phyloP scores from a whole-genome alignment of 2,888 invertebrate species.

The Agrilus cyanescens region DNA sequence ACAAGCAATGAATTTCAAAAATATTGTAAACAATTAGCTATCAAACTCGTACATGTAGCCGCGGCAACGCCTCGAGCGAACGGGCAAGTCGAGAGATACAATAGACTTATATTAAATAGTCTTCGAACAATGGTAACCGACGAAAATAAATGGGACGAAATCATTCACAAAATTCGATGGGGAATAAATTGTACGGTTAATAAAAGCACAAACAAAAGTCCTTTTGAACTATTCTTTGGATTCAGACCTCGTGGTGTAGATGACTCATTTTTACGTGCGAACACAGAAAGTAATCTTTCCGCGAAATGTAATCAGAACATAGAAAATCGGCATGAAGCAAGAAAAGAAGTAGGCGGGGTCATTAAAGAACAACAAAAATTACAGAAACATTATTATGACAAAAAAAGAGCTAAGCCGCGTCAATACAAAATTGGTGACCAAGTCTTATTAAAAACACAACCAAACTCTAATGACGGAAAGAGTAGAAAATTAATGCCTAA shows the following conservation, averaged over 20 bases:
- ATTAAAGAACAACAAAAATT: conserved; percentile 2
- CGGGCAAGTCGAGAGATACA: conserved; percentile 11
- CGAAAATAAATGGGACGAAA: too few relatives aligned
- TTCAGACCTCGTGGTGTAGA: too few relatives aligned
- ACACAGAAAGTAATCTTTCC: too few relatives aligned
- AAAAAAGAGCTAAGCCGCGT: too few relatives aligned
- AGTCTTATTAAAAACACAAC: too few relatives aligned
- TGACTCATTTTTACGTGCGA: too few relatives aligned
- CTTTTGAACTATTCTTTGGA: conserved; percentile 1
- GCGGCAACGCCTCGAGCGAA: conserved; percentile 10
- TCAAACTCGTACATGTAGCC: neutral
- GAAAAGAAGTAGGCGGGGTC: neutral
- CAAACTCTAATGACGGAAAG: conserved; percentile 2
- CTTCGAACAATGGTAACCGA: too few relatives aligned
- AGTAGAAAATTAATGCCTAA: conserved; percentile 9
- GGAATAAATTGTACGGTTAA: conserved; percentile 3
- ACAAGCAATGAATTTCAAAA: conserved; percentile 10
- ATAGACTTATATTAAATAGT: too few relatives aligned
- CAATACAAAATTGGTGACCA: too few relatives aligned
- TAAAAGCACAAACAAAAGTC: neutral
- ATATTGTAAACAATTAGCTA: conserved; percentile 1
- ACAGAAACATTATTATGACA: conserved; percentile 5
- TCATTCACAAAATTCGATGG: neutral
- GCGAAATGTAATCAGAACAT: too few relatives aligned
- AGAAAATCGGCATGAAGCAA: neutral